Evolutionary conservation across 2,113 vertebrate species (phyloP).

Genomic region (Rutilus rutilus): DNA sequence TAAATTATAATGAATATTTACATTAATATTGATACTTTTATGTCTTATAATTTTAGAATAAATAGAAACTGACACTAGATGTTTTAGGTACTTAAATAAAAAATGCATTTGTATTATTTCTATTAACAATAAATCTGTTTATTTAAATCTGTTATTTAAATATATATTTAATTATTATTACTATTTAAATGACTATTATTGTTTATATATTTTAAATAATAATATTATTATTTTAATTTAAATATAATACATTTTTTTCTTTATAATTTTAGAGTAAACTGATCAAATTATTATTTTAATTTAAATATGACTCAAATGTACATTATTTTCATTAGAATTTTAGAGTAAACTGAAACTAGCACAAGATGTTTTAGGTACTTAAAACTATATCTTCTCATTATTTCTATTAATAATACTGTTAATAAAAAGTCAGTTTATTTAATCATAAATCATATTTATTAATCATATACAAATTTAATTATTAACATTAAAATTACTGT

Average conservation of each 20-base stretch:
- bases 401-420: background rate
- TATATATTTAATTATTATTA: too few relatives aligned
- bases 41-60: background rate
- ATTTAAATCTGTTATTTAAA: background rate
- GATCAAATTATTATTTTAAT: too few relatives aligned
- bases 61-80: background rate
- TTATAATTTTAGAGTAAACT: too few relatives aligned
- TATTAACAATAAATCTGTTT: background rate
- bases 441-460: background rate
- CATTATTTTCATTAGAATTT: too few relatives aligned
- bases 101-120: background rate
- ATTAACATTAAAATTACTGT: background rate
- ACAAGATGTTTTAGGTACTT: background rate
- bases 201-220: too few relatives aligned
- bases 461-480: background rate
- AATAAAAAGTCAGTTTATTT: background rate
- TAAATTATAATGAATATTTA: background rate
- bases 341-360: too few relatives aligned
- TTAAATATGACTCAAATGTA: too few relatives aligned
- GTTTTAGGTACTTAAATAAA: background rate
- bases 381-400: background rate
- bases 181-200: background rate
- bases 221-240: too few relatives aligned
- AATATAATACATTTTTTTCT: too few relatives aligned
- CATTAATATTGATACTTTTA: background rate